These are phyloP conservation scores for Equus przewalskii DNA, from an alignment of 2,113 vertebrate species.

Conservation along the genomic window DNA sequence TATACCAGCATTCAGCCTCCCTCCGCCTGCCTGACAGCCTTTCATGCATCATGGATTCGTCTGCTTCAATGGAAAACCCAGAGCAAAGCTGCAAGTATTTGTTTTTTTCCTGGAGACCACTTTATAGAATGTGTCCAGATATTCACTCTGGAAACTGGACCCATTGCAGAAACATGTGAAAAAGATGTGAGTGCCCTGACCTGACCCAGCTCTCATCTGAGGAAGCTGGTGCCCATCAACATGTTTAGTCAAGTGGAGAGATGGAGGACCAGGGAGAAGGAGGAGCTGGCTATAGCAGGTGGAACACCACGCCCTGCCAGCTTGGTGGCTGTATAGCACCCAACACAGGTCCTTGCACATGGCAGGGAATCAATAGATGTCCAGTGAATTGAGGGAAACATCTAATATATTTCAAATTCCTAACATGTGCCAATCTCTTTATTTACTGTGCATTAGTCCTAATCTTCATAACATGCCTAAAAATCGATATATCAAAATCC, in stretches of 20 bases:
- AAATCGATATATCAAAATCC: background rate
- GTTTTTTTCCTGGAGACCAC: constrained; percentile 61
- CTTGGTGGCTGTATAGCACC: background rate
- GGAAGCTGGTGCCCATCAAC: background rate
- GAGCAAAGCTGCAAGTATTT: constrained; percentile 68
- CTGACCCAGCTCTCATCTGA: constrained; percentile 65
- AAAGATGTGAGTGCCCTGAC: constrained; percentile 57
- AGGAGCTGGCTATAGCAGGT: background rate
- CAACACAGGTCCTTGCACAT: background rate
- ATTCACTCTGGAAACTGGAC: constrained; percentile 79
- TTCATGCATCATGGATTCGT: constrained; percentile 81
- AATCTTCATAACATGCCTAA: background rate
- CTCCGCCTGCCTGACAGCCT: constrained; percentile 73
- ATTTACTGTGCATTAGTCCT: background rate
- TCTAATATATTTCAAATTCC: background rate
- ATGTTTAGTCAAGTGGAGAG: background rate
- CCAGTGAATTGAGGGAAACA: background rate
- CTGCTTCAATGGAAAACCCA: constrained; percentile 78
- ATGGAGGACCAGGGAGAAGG: background rate
- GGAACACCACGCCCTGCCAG: background rate
- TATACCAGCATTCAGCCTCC: constrained; percentile 74
- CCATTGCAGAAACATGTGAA: constrained; percentile 71
- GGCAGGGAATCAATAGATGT: background rate
- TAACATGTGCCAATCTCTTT: background rate
- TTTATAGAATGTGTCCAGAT: constrained; percentile 76